These are phyloP conservation scores for Kradibia gibbosae DNA, from an alignment of 1,140 invertebrate genomes.

Conservation along the genomic window DNA sequence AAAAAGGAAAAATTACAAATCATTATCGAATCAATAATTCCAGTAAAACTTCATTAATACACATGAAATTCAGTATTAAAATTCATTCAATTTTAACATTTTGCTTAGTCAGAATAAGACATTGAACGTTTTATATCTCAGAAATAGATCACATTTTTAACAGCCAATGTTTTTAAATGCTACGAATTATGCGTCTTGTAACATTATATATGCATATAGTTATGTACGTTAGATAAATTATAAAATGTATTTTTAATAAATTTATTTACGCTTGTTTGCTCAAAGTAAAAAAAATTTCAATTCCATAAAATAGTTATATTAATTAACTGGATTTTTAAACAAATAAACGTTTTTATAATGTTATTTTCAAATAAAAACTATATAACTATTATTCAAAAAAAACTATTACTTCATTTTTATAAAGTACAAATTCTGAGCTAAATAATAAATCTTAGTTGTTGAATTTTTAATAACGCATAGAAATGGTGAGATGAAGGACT, in stretches of 20 bases:
- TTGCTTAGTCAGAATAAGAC: slow-evolving; percentile 6
- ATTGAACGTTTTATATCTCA: neutral
- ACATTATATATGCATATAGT: neutral
- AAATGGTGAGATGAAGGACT: too few species aligned
- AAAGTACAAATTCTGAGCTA: too few species aligned
- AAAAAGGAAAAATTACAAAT: neutral
- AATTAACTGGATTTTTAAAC: neutral
- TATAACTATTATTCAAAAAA: too few species aligned
- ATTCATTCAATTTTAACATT: slow-evolving; percentile 20
- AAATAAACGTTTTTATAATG: neutral
- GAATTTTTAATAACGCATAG: too few species aligned
- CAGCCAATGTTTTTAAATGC: neutral
- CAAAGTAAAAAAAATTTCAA: neutral
- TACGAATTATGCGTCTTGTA: neutral
- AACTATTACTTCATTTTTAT: neutral
- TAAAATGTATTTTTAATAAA: neutral
- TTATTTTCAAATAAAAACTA: too few species aligned
- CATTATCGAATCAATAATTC: neutral
- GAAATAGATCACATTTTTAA: neutral
- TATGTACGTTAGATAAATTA: too few species aligned
- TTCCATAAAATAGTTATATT: neutral
- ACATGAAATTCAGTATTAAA: slow-evolving; percentile 10
- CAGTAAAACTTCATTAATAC: neutral
- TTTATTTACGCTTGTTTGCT: neutral
- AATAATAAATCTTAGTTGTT: neutral